Evolutionary conservation across 2,888 invertebrate species (phyloP), one percentile per base, ranked within the genome.

Genomic region (Pristionchus fissidentatus): DNA sequence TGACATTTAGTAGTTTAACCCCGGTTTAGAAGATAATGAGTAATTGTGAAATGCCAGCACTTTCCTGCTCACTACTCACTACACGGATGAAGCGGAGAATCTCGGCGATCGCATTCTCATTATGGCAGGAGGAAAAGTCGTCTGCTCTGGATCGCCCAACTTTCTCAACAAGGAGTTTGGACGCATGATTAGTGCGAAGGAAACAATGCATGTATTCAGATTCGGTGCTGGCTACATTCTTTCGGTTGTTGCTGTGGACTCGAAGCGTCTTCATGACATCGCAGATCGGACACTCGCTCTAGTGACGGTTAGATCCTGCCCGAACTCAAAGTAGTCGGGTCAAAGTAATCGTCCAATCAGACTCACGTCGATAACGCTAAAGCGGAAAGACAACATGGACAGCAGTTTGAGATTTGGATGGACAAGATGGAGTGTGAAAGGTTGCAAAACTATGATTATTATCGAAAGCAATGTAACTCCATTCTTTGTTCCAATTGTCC

Each of bases 61-160:
- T 3, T 88, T 91, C 46, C 87, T 91, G 19, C 84, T 91, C 38
- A 91, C 91, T 3, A 91, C 91, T 1, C 91, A 91, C 84, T 92
- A 90, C 84, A 91, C 92, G 90, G 90, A 92, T 79, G 91, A 91
- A 85, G 91, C 91, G 0, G 91, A 92, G 84, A 70, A 85, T n/a
- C 86, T 92, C 22, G 92, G 90, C 5, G 91, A 91, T 73, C 86
- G 90, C 84, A 85, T 91, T 22, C 86, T 86, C 5, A 90, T 91
- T 73, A 91, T 91, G 91, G 89, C 87, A 3, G 89, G 90, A 19
- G 90, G 90, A 57, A 85, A 87, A 29, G 73, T 88, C 19, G 88
- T 87, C n/a, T 88, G 90, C 80, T 87, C 87, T 41, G 91, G 90
- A 62, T 88, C 89, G 1, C 85, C 85, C 35, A 85, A 88, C 10